Evolutionary conservation across 2,113 vertebrate species (phyloP).

Genomic region (Pardalotus punctatus): DNA sequence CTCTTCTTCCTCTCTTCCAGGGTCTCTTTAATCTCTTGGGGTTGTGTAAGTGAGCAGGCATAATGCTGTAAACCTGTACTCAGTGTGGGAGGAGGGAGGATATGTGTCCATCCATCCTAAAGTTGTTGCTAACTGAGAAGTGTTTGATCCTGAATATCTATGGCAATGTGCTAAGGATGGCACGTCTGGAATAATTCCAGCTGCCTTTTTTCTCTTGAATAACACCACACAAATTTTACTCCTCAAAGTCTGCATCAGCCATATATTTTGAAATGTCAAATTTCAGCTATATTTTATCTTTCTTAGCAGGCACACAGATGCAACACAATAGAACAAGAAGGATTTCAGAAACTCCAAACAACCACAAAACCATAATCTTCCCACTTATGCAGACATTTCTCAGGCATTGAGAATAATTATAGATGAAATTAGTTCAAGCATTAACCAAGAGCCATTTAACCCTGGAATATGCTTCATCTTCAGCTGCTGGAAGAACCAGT

Average conservation of each 20-base stretch:
- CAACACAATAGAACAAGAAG: background rate
- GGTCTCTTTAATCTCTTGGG: background rate
- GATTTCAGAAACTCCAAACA: background rate
- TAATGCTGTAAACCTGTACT: background rate
- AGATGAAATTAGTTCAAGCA: background rate
- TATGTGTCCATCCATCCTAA: background rate
- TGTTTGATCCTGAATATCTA: background rate
- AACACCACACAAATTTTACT: background rate
- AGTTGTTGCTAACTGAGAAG: background rate
- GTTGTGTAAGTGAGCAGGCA: background rate
- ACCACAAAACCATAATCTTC: background rate
- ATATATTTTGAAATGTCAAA: background rate
- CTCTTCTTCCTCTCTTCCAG: background rate
- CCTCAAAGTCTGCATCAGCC: background rate
- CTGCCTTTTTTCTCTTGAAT: background rate
- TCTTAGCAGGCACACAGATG: background rate
- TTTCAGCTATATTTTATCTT: background rate
- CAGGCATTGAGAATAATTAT: background rate
- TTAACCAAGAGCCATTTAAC: conserved; percentile 14
- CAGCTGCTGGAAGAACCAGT: background rate
- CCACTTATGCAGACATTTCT: background rate
- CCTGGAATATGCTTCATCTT: background rate
- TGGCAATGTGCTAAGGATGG: background rate
- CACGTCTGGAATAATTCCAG: background rate
- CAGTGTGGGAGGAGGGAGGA: background rate